Base-by-base conservation (phyloP, 2,113 vertebrate species). In the Penelope pileata region DNA sequence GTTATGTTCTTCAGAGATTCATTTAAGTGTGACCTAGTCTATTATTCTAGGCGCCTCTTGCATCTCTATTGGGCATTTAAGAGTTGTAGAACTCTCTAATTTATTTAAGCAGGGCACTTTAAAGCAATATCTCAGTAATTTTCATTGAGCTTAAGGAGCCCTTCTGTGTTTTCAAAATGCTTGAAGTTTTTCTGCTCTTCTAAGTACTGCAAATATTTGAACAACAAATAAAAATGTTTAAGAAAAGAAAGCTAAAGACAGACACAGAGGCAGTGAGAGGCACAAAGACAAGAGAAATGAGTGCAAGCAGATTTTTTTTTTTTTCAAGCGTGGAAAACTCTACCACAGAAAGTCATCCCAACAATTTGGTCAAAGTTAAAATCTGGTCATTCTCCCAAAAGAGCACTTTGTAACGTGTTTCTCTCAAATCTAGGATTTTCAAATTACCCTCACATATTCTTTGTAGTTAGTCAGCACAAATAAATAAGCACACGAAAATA, bases 11-110 rank as follows among this genome's bases (percentile, higher is more conserved):
- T 97, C 93, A 96, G 90, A 96, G 83, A 98, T 94, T 97, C 92
- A 96, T 96, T 97, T 98, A 96, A 97, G 96, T 97, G 97, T 97
- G 98, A 98, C 97, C 97, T 90, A 95, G 92, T 88, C 95, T 97
- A 86, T 96, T 97, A 95, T 93, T 94, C 96, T 63, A 76, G 90
- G 88, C 95, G 93, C 97, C 88, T 98, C 94, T 94, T 91, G 88
- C 83, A 72, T 96, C 95, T 96, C 95, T 95, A 97, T 97, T 96
- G 93, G 95, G 90, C 90, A 92, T 94, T 63, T 85, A 91, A 96
- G 96, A 96, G 92, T 97, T 97, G 96, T 98, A 97, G 95, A 97
- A 97, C 86, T 92, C 97, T 97, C 94, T 97, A 96, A 97, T 98
- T 98, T 97, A 93, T 97, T 97, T 97, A 97, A 97, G 96, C 92